Base-by-base conservation (phyloP, 2,888 invertebrate genomes). In the Zygothrica quintamaculata region DNA sequence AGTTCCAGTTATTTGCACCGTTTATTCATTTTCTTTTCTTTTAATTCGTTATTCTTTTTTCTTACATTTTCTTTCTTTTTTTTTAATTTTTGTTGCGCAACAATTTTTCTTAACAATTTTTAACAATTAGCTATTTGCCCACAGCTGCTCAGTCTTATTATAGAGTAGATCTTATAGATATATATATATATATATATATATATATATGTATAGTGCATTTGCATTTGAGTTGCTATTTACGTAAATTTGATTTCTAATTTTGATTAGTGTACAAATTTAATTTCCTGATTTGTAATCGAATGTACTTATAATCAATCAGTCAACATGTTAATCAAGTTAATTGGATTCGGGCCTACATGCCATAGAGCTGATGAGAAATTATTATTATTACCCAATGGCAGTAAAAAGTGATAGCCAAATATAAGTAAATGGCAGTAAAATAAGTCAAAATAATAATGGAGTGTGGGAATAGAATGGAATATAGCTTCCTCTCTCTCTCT, bases 1-100 rank as follows among this genome's bases (percentile, higher is more conserved):
- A 26, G 8, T 6, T 26, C 8, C 5, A 47, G 16, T 34, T 39
- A 42, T 40, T 69, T 71, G 77, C 77, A 71, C 73, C 66, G 59
- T 61, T 66, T 44, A 50, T 59, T 65, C 52, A 37, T 52, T 26
- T 15, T 51, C 52, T 43, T 40, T 44, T 42, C 26, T 46, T 25
- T n/a, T 15, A 34, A 25, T 36, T 25, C 12, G n/a, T n/a, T 26
- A 26, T 26, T 64, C 31, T 42, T 61, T 31, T 48, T 61, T 31
- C 26, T n/a, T 51, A n/a, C n/a, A n/a, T n/a, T 31, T 61, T 47
- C 48, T 29, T 26, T 62, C 33, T 40, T 61, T 47, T 25, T 26
- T 44, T 47, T 37, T 31, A 36, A 31, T 15, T 42, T 9, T 42
- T 42, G 56, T 51, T 57, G 48, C 50, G 47, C 60, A 48, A 46